Base-by-base conservation (phyloP, 1,140 invertebrate genomes). In the Thaumetopoea pityocampa region DNA sequence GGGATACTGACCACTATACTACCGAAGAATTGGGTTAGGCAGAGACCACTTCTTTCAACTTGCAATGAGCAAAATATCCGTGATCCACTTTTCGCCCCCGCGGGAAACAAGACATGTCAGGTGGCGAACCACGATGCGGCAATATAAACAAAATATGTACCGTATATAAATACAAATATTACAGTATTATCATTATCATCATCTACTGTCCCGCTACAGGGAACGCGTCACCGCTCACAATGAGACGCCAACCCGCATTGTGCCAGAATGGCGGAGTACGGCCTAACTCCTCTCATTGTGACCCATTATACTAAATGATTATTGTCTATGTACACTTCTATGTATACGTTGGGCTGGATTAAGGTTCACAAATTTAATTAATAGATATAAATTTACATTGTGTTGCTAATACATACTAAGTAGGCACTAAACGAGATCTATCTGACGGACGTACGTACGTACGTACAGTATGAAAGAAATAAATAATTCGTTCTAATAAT, bases 261-360 rank as follows among this genome's bases (percentile, higher is more conserved):
- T n/a, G n/a, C n/a, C n/a, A n/a, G n/a, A n/a, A n/a, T n/a, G n/a
- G n/a, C n/a, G n/a, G n/a, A n/a, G n/a, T n/a, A n/a, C n/a, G n/a
- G n/a, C n/a, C n/a, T n/a, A n/a, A n/a, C n/a, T n/a, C n/a, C n/a
- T n/a, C n/a, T n/a, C n/a, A n/a, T n/a, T n/a, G n/a, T n/a, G n/a
- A n/a, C n/a, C n/a, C n/a, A 22, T 5, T 38, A 8, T 29, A 44
- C 46, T 58, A 64, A 51, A 26, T 59, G 37, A 18, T 71, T 76
- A 76, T 76, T 76, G 68, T 76, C 71, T 76, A 72, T 70, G 26
- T 76, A 76, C 71, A 74, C 67, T 67, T 37, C 29, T 63, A 66
- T 51, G 50, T 41, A 54, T 66, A 57, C 23, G 30, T 65, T 60
- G 60, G 67, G 67, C 65, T 54, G 70, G 49, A 22, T 47, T 47